Base-by-base conservation (phyloP, 2,888 invertebrate species). In the Ectropis crepuscularia region DNA sequence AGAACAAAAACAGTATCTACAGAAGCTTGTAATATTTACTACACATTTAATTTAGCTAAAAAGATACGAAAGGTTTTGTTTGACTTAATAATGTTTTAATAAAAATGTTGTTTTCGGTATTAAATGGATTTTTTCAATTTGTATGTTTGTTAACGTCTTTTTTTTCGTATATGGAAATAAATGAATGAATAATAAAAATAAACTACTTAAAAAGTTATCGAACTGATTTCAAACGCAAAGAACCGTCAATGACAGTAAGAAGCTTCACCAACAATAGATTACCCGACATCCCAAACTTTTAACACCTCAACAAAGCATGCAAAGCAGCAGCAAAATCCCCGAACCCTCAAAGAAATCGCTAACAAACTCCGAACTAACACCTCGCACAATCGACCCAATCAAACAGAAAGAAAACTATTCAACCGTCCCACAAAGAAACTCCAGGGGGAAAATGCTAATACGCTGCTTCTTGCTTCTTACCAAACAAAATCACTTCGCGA, bases 401-500 rank as follows among this genome's bases (percentile, higher is more conserved):
- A 91, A 82, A 85, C 79, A 80, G 74, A 81, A 87, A 88, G 87
- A 87, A 84, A 87, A 89, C 87, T 87, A 87, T 84, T 85, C 86
- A 83, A 75, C 80, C 68, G 61, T 78, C 63, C 58, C 81, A 83
- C 80, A 80, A 84, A 87, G 87, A 82, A 83, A 83, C 83, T 83
- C 84, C 82, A 72, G 79, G 86, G 87, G 88, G 88, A 86, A 84
- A 89, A 89, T 90, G 91, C 88, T 90, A 91, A 91, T 90, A 85
- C 78, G 77, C 76, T 84, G 83, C 86, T 86, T 83, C 87, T 86
- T 85, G 87, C 87, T 88, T 86, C 87, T 87, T 82, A 84, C 85
- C 87, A 88, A 90, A 90, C 89, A 86, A 90, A 91, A 90, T 90
- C 91, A 89, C 89, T 88, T 86, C 88, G 88, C 88, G 87, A 87